Percentiles rank a stretch among this genome's conserved stretches.
Evolutionary conservation across 1,140 invertebrate species (phyloP).

Genomic region (Drosophila takahashii): DNA sequence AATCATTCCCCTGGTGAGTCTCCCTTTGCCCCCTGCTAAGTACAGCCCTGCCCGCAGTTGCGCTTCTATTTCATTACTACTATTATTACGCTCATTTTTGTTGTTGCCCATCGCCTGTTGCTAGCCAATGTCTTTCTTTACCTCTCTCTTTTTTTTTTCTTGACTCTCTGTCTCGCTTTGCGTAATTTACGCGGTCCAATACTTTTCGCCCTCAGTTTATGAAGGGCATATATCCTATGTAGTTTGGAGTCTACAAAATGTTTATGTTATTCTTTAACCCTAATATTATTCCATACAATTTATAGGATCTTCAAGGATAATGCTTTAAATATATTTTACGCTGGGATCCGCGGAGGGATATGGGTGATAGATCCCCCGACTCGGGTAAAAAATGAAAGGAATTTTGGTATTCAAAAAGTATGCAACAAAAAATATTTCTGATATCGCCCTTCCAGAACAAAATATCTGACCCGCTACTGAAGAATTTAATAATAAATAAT

Average conservation of each 20-base stretch:
- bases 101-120: conserved; percentile 42
- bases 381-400: no score
- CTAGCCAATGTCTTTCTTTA: conserved; percentile 11
- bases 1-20: conserved; percentile 45
- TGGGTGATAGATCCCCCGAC: no score
- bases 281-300: no score
- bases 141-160: background rate
- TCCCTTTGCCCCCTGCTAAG: conserved; percentile 24
- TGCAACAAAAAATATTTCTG: no score
- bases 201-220: conserved; percentile 10
- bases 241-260: background rate
- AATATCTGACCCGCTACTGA: no score
- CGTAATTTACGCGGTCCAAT: conserved; percentile 63
- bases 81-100: conserved; percentile 59
- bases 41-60: conserved; percentile 9
- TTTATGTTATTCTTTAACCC: no score
- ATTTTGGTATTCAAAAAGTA: no score
- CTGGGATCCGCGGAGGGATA: no score
- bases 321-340: no score
- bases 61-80: conserved; percentile 58
- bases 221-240: background rate
- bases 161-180: conserved; percentile 21
- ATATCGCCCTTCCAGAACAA: no score
- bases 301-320: no score
- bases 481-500: no score